Evolutionary conservation across 2,113 vertebrate genomes (phyloP), one percentile per base, ranked within the genome.

Genomic region (Pachycephala philippinensis): DNA sequence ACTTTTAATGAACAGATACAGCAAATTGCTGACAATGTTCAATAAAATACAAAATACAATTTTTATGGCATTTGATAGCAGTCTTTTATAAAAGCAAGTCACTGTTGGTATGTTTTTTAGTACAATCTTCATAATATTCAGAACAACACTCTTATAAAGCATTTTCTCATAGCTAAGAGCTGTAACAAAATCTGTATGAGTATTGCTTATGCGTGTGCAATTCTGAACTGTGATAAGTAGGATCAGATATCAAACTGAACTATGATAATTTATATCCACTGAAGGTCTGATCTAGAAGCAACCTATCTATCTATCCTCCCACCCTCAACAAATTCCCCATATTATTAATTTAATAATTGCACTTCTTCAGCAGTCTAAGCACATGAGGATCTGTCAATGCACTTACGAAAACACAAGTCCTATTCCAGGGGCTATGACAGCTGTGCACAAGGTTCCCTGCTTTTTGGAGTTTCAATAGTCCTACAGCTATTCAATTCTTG

Each of bases 1-100:
- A 63, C 57, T 92, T 94, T 93, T 77, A 92, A 94, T 64, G 57
- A 96, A 93, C 47, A 77, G 90, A 77, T 74, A 90, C 21, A 94
- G 64, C 50, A 93, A 94, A 92, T 66, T 60, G 76, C 83, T 84
- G 71, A 90, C 63, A 57, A 81, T 78, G 76, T 84, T 83, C 75
- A 86, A 13, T 63, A 83, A 94, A 90, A 83, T 54, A 91, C 59
- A 88, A 90, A 90, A 86, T 84, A 88, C 60, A 92, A 49, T 94
- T 91, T 79, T 93, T 64, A 90, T 68, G 82, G 63, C 66, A 90
- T 88, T 93, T 81, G 81, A 84, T 75, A 88, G 71, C 80, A 95
- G 64, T 84, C 23, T 93, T 13, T 95, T 74, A 96, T 52, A 95
- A 94, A 95, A 95, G 47, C 79, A 49, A 70, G 57, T 64, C 24